Conservation (phyloP, 2,113 vertebrate species). For the Bos taurus region ARS-UCD2.0 NC_037338.1:37829001-37829500, state of each 20-base stretch:
- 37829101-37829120: not conserved
- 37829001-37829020: not conserved
- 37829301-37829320: not conserved
- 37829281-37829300: constrained; percentile 7
- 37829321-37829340: not conserved
- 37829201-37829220: not conserved
- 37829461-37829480: not conserved
- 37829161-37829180: not conserved
- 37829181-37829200: not conserved
- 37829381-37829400: not conserved
- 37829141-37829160: not conserved
- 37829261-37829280: not conserved
- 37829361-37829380: constrained; percentile 12
- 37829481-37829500: not conserved
- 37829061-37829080: not conserved
- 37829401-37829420: not conserved
- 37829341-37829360: not conserved
- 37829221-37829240: not conserved
- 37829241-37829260: not conserved
- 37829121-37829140: not conserved
- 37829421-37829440: not conserved
- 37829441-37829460: not conserved
- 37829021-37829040: not conserved
- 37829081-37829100: not conserved
- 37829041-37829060: not conserved